phyloP scores from a whole-genome alignment of 1,140 invertebrate species.

The Thaumatotibia leucotreta region DNA sequence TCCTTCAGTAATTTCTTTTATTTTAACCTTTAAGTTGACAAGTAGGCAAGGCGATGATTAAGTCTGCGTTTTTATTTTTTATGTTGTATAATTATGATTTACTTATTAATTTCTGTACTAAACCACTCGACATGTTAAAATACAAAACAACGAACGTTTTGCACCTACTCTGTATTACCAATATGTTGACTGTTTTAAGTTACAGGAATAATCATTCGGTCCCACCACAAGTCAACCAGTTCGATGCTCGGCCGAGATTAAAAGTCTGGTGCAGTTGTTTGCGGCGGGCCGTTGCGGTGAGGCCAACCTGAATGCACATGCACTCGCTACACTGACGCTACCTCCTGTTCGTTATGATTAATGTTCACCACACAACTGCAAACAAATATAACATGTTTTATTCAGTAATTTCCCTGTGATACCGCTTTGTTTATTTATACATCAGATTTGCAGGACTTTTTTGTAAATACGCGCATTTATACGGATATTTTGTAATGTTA shows the following conservation, averaged over 20 bases:
- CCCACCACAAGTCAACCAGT: constrained; percentile 30
- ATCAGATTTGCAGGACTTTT: too few species aligned
- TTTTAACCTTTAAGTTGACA: too few species aligned
- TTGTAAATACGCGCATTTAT: too few species aligned
- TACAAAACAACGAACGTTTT: neutral
- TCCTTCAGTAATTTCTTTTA: too few species aligned
- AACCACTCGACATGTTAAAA: neutral
- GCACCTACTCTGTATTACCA: too few species aligned
- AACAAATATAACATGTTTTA: constrained; percentile 50
- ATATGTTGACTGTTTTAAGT: neutral
- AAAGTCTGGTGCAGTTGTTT: constrained; percentile 52
- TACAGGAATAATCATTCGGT: constrained; percentile 24
- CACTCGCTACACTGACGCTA: constrained; percentile 35
- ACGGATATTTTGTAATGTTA: too few species aligned
- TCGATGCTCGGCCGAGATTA: constrained; percentile 47
- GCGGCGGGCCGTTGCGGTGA: constrained; percentile 28
- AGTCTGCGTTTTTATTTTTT: too few species aligned
- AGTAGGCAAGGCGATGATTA: too few species aligned
- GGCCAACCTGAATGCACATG: constrained; percentile 37
- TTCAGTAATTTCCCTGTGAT: constrained; percentile 30
- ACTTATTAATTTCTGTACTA: too few species aligned
- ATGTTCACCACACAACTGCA: constrained; percentile 31
- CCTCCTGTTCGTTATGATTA: constrained; percentile 51
- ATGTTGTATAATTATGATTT: too few species aligned
- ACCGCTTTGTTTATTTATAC: neutral